A percentile compares a stretch with the other conserved stretches of the same genome.
phyloP scores from a whole-genome alignment of 2,113 vertebrate species.

The Mohoua ochrocephala region DNA sequence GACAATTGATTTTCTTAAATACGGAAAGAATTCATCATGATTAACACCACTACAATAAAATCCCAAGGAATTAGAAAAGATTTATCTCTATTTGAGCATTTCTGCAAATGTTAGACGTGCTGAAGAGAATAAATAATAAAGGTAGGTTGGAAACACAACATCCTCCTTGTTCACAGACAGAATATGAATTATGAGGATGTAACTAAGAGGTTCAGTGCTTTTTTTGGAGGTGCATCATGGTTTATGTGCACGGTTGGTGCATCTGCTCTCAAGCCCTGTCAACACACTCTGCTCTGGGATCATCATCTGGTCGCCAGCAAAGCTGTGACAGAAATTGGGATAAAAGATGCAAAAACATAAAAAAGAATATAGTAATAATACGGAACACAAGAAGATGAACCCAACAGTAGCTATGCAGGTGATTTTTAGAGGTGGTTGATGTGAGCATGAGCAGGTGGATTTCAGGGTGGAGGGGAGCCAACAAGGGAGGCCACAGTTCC shows the following conservation, averaged over 20 bases:
- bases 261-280: neutral
- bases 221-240: neutral
- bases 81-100: slow-evolving; percentile 56
- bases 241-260: accelerated
- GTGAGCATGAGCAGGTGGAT: accelerated
- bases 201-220: neutral
- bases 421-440: neutral
- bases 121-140: slow-evolving; percentile 16
- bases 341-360: neutral
- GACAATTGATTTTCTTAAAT: slow-evolving; percentile 69
- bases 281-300: neutral
- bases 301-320: neutral
- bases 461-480: neutral
- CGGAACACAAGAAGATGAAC: neutral
- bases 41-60: slow-evolving; percentile 47
- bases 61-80: slow-evolving; percentile 61
- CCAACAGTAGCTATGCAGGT: neutral
- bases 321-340: neutral
- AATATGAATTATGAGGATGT: neutral
- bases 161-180: neutral
- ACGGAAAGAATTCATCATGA: slow-evolving; percentile 64
- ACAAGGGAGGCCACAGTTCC: neutral
- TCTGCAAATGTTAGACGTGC: slow-evolving; percentile 45
- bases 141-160: neutral
- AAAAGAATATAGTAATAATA: neutral